Evolutionary conservation across 2,888 invertebrate genomes (phyloP), one percentile per base, ranked within the genome.

Genomic region (Nycteola revayana): DNA sequence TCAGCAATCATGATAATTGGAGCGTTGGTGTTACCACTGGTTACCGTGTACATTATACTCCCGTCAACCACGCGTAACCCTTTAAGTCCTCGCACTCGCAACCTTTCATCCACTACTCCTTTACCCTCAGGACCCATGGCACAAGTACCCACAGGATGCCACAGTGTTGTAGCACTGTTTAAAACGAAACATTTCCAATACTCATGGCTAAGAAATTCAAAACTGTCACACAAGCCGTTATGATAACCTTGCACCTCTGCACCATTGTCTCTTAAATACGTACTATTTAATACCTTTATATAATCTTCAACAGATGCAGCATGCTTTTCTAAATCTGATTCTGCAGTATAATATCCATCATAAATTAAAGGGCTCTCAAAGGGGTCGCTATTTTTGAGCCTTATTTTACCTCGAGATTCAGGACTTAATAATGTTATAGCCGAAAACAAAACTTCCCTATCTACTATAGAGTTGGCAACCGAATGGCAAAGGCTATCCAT

Each of bases 1-100:
- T 92, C 92, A 0, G 83, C 92, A 6, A 92, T 90, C 92, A 92
- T 92, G 2, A 91, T 87, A 0, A 84, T 76, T 0, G 92, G 90
- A 0, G 91, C 92, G 45, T 91, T 90, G 1, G 90, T 90, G 53
- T 92, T 92, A 0, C 92, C 92, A 2, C 91, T 90, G 0, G 83
- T 73, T 0, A 91, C 90, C n/a, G 75, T 71, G 0, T 92, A 93
- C 90, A 93, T 92, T 14, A 93, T 78, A 40, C 91, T 91, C 0
- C 91, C 91, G 46, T 93, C 93, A 4, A 91, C 90, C 0, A 93
- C 91, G 25, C 93, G 70, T 1, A 93, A 66, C 1, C 85, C 74
- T 33, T 81, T 70, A 0, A 92, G 73, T 0, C 92, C 92, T 51
- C 90, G 72, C 0, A 92, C 90, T 7, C 51, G 45, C 7, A 79